Percentiles rank a stretch among this genome's conserved stretches.
Conservation (phyloP, 1,140 invertebrate species). For the Drosophila triauraria region DNA sequence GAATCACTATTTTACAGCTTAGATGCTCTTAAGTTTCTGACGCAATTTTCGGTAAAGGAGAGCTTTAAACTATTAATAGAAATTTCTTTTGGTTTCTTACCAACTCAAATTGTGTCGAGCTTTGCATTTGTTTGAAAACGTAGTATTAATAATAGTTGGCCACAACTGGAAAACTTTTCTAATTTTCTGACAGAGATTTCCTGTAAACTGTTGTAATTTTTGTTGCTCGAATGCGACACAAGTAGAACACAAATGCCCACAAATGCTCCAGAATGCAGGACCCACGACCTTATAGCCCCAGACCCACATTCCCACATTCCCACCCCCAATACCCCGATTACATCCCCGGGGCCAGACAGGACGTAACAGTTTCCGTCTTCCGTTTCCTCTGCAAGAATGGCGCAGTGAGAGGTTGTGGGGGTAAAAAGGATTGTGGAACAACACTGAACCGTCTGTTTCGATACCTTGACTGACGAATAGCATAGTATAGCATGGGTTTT, state of each 20-base stretch:
- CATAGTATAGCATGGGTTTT: no score
- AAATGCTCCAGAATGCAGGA: background rate
- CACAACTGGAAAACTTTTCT: slow-evolving; percentile 1
- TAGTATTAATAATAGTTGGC: no score
- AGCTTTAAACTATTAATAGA: no score
- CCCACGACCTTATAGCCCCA: background rate
- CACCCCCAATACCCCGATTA: background rate
- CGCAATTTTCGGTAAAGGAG: no score
- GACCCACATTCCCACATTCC: slow-evolving; percentile 5
- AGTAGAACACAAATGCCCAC: background rate
- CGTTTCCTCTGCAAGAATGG: slow-evolving; percentile 57
- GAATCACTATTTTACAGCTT: no score
- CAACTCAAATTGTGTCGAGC: no score
- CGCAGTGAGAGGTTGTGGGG: background rate
- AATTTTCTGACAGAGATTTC: background rate
- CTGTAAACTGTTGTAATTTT: slow-evolving; percentile 29
- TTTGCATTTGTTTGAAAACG: no score
- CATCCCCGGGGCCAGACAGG: slow-evolving; percentile 22
- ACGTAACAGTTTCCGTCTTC: slow-evolving; percentile 44
- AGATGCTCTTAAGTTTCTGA: no score
- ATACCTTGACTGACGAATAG: background rate
- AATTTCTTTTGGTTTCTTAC: no score
- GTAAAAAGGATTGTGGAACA: slow-evolving; percentile 10
- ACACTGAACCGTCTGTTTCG: background rate
- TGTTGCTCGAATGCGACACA: slow-evolving; percentile 24